Percentiles rank a stretch among this genome's conserved stretches.
These are phyloP conservation scores for Lepus europaeus DNA, from an alignment of 2,113 vertebrate genomes.

Conservation along the genomic window DNA sequence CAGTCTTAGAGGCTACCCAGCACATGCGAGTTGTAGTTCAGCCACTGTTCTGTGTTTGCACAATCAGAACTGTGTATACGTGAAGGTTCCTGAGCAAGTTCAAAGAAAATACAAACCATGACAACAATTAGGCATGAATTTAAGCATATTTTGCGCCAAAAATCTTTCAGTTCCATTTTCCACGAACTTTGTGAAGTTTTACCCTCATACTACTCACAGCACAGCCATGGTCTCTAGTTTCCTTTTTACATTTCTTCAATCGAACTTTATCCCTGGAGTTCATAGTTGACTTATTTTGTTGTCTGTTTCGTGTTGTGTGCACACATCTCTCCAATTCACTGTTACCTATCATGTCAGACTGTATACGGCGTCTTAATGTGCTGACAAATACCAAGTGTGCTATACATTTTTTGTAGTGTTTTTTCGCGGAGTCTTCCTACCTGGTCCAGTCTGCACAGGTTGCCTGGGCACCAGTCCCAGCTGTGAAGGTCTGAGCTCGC, in stretches of 20 bases:
- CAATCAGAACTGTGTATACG: background rate
- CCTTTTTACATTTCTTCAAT: background rate
- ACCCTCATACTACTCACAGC: background rate
- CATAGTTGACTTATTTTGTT: background rate
- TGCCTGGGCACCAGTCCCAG: background rate
- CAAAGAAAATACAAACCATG: too few relatives aligned
- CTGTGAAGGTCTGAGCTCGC: background rate
- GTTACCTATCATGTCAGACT: background rate
- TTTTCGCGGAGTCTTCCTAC: background rate
- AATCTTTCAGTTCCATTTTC: too few relatives aligned
- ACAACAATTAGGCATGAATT: too few relatives aligned
- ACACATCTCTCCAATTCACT: background rate
- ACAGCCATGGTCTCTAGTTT: background rate
- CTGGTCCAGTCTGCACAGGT: background rate
- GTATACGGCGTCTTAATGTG: slow-evolving; percentile 4
- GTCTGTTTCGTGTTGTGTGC: background rate
- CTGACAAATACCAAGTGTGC: background rate
- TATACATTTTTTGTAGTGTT: background rate
- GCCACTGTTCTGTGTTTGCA: background rate
- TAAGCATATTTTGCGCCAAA: too few relatives aligned
- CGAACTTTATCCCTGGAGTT: background rate
- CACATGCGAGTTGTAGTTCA: background rate
- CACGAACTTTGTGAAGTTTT: too few relatives aligned
- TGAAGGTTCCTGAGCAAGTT: too few relatives aligned
- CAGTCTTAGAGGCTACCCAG: background rate